Conservation (phyloP, 2,888 invertebrate genomes). For the Ethmia dodecea region DNA sequence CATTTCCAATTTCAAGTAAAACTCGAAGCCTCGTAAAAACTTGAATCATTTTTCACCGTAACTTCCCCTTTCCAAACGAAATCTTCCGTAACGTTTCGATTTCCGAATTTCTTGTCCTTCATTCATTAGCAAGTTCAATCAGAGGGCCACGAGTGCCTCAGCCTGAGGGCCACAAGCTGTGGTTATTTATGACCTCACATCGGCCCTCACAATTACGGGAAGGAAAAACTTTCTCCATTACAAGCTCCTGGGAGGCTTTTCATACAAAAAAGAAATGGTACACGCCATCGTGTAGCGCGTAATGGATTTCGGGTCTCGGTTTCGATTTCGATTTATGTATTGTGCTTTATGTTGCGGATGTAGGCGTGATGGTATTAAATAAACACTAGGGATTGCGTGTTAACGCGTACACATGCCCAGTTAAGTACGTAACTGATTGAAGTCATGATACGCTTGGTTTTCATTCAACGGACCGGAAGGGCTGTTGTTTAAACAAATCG, state of each 20-base stretch:
- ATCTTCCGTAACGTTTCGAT: conserved; percentile 48
- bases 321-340: conserved; percentile 48
- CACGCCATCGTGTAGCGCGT: conserved; percentile 51
- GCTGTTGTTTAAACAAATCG: no score
- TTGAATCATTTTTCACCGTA: conserved; percentile 60
- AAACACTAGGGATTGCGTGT: no score
- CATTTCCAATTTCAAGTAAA: conserved; percentile 14
- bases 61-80: conserved; percentile 33
- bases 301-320: conserved; percentile 59
- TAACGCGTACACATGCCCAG: no score
- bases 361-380: no score
- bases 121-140: conserved; percentile 78
- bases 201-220: conserved; percentile 71
- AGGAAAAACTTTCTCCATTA: conserved; percentile 75
- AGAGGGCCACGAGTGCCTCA: conserved; percentile 56
- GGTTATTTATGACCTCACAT: conserved; percentile 75
- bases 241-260: conserved; percentile 57
- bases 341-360: no score
- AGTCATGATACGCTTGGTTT: no score
- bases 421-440: no score
- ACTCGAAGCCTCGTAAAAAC: conserved; percentile 31
- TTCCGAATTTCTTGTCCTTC: conserved; percentile 70
- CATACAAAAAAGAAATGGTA: conserved; percentile 68
- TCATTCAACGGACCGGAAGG: no score
- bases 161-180: conserved; percentile 40